Evolutionary conservation across 2,888 invertebrate genomes (phyloP).

Genomic region (Agonum fuliginosum): DNA sequence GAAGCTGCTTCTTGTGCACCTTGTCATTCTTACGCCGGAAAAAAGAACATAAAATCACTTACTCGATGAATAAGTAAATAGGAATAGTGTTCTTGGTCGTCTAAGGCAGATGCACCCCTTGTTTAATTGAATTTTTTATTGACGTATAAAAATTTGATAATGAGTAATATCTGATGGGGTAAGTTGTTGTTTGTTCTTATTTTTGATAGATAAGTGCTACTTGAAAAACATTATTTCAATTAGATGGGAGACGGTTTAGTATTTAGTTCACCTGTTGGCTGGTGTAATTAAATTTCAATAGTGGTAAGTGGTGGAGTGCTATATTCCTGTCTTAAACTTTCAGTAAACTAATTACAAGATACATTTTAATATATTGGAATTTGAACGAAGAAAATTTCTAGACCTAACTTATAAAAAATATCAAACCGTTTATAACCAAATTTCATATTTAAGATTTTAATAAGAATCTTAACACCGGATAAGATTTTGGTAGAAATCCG

Average conservation of each 20-base stretch:
- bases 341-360: too few relatives aligned
- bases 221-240: constrained; percentile 15
- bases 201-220: constrained; percentile 12
- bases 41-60: constrained; percentile 42
- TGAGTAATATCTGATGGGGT: constrained; percentile 48
- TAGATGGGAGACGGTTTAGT: background rate
- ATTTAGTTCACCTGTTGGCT: constrained; percentile 8
- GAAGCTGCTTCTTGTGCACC: constrained; percentile 45
- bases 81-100: background rate
- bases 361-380: too few relatives aligned
- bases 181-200: constrained; percentile 31
- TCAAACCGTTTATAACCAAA: too few relatives aligned
- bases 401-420: too few relatives aligned
- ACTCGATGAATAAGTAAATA: constrained; percentile 43
- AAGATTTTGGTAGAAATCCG: too few relatives aligned
- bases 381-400: too few relatives aligned
- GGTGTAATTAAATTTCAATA: background rate
- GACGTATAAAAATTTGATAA: constrained; percentile 29
- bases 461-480: too few relatives aligned
- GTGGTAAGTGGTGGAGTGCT: too few relatives aligned
- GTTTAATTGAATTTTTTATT: constrained; percentile 53
- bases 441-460: too few relatives aligned
- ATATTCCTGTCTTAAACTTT: too few relatives aligned
- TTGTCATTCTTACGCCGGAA: constrained; percentile 34
- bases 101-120: constrained; percentile 26